phyloP scores from a whole-genome alignment of 2,888 invertebrate species.

The Eristalinus aeneus region DNA sequence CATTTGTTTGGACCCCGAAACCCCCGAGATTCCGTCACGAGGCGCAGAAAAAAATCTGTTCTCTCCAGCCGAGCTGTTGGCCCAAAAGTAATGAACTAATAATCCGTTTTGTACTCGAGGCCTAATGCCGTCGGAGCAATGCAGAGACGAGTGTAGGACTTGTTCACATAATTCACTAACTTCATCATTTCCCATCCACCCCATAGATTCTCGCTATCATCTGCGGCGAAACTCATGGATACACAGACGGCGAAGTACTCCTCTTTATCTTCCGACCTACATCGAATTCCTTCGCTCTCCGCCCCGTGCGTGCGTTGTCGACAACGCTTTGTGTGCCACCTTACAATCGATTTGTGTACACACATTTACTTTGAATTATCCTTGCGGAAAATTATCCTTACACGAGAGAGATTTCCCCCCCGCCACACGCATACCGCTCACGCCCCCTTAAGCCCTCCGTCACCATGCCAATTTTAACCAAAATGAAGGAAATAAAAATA shows the following conservation, averaged over 20 bases:
- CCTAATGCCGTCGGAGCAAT: constrained; percentile 2
- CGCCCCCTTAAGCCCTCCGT: neutral
- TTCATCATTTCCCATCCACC: constrained; percentile 27
- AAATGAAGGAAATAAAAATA: constrained; percentile 32
- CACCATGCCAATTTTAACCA: neutral
- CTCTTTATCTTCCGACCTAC: constrained; percentile 24
- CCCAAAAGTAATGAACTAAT: constrained; percentile 40
- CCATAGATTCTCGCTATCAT: constrained; percentile 15
- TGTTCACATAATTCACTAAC: constrained; percentile 22
- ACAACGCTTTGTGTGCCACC: neutral
- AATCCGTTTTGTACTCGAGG: constrained; percentile 28
- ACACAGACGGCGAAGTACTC: neutral
- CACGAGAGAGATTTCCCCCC: constrained; percentile 22
- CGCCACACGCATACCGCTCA: neutral
- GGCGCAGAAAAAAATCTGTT: neutral
- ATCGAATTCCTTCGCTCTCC: constrained; percentile 40
- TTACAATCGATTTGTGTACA: constrained; percentile 65
- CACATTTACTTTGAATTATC: constrained; percentile 63
- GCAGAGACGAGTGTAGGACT: neutral
- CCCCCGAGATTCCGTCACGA: neutral
- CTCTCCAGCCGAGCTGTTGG: neutral
- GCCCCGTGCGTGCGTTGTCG: constrained; percentile 12
- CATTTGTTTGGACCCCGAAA: constrained; percentile 9
- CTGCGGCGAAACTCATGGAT: neutral
- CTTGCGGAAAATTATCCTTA: constrained; percentile 66